phyloP scores from a whole-genome alignment of 2,888 invertebrate genomes.

The Tenthredo scrophulariae region DNA sequence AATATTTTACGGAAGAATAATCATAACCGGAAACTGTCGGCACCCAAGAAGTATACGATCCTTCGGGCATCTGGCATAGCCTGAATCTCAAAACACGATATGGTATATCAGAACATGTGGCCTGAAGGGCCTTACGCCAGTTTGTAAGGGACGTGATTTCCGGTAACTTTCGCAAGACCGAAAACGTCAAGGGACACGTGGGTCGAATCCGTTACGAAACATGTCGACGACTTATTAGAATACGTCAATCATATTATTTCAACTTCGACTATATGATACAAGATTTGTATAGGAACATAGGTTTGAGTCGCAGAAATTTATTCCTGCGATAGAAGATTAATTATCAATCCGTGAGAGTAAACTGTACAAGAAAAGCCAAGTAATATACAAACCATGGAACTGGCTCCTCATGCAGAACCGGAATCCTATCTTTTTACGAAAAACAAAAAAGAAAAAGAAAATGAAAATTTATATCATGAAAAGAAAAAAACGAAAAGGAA shows the following conservation, averaged over 20 bases:
- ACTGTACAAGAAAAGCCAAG: neutral
- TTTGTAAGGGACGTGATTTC: conserved; percentile 21
- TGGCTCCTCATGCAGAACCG: neutral
- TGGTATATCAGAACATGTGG: neutral
- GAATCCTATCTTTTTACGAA: neutral
- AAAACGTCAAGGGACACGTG: conserved; percentile 29
- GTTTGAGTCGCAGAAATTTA: neutral
- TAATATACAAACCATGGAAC: neutral
- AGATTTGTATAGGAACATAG: neutral
- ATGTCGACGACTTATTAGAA: neutral
- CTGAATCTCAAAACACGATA: neutral
- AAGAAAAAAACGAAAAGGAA: neutral
- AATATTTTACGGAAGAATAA: neutral
- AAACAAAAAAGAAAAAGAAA: neutral
- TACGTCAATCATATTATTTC: neutral
- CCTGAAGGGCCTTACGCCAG: neutral
- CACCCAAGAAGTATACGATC: neutral
- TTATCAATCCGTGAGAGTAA: neutral
- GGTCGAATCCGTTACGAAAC: conserved; percentile 33
- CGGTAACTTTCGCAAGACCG: conserved; percentile 28
- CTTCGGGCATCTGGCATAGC: neutral
- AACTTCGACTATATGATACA: neutral
- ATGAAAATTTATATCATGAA: neutral
- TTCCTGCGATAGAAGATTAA: neutral
- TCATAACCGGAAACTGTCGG: conserved; percentile 2